Percentiles rank a stretch among this genome's conserved stretches.
phyloP scores from a whole-genome alignment of 2,113 vertebrate genomes.

The Archilochus colubris region DNA sequence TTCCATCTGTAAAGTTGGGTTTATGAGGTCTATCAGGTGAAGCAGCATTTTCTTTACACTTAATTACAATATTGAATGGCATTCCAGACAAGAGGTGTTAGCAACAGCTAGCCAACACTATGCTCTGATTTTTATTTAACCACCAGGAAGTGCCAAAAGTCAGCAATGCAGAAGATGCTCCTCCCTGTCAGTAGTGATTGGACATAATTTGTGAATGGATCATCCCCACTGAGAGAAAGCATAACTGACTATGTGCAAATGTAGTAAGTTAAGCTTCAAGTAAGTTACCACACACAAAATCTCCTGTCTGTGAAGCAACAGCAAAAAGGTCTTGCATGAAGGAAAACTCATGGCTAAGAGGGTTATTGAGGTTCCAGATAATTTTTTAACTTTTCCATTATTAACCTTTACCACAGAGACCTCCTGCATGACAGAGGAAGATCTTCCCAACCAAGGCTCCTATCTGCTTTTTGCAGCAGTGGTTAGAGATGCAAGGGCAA shows the following conservation, averaged over 20 bases:
- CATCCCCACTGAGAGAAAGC: background rate
- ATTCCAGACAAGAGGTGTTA: background rate
- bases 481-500: background rate
- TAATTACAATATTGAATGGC: background rate
- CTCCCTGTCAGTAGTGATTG: background rate
- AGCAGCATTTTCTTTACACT: background rate
- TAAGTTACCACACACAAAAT: background rate
- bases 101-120: background rate
- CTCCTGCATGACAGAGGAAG: background rate
- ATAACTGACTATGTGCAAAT: fast-evolving
- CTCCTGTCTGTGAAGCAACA: background rate
- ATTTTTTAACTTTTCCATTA: background rate
- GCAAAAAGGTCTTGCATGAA: background rate
- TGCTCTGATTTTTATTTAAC: background rate
- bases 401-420: background rate
- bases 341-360: background rate
- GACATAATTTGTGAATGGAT: background rate
- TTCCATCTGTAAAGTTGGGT: background rate
- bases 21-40: background rate
- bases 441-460: background rate
- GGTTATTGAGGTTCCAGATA: background rate
- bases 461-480: background rate
- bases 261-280: background rate
- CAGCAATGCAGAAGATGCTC: background rate
- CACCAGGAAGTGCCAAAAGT: background rate